A percentile compares a stretch with the other conserved stretches of the same genome.
phyloP scores from a whole-genome alignment of 2,113 vertebrate species.

The Morone saxatilis region DNA sequence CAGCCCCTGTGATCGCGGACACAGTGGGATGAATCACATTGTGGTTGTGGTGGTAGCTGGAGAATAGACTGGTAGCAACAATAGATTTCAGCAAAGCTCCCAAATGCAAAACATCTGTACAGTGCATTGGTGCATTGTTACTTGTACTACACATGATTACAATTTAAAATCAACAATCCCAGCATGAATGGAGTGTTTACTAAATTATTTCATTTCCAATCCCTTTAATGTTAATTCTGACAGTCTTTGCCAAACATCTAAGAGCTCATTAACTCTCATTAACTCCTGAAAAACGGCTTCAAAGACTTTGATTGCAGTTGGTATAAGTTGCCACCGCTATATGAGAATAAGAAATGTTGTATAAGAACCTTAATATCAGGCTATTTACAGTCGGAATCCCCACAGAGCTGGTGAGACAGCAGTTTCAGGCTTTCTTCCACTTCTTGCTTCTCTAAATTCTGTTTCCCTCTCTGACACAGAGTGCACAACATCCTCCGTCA shows the following conservation, averaged over 20 bases:
- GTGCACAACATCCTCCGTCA: neutral
- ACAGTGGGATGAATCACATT: slow-evolving; percentile 66
- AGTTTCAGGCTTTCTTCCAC: neutral
- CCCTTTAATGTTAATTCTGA: slow-evolving; percentile 26
- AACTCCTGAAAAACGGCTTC: neutral
- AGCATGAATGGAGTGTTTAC: slow-evolving; percentile 1
- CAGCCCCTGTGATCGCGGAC: slow-evolving; percentile 66
- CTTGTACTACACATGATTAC: slow-evolving; percentile 10
- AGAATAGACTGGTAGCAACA: slow-evolving; percentile 49
- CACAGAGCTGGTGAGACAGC: neutral
- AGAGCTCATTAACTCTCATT: slow-evolving; percentile 19
- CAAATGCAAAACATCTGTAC: slow-evolving; percentile 55
- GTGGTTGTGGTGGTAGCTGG: slow-evolving; percentile 45
- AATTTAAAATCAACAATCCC: slow-evolving; percentile 3
- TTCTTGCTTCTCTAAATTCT: neutral
- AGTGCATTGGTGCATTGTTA: neutral
- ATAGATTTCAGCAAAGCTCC: slow-evolving; percentile 44
- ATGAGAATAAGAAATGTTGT: neutral
- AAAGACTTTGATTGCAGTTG: neutral
- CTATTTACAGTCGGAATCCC: neutral
- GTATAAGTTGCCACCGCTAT: neutral
- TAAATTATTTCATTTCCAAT: slow-evolving; percentile 3
- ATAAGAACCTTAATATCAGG: neutral
- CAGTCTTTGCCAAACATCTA: neutral
- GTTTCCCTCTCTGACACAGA: neutral